A percentile compares a stretch with the other conserved stretches of the same genome.
Conservation (phyloP, 2,797 vertebrate species). For the Odontamblyopus rebecca region DNA sequence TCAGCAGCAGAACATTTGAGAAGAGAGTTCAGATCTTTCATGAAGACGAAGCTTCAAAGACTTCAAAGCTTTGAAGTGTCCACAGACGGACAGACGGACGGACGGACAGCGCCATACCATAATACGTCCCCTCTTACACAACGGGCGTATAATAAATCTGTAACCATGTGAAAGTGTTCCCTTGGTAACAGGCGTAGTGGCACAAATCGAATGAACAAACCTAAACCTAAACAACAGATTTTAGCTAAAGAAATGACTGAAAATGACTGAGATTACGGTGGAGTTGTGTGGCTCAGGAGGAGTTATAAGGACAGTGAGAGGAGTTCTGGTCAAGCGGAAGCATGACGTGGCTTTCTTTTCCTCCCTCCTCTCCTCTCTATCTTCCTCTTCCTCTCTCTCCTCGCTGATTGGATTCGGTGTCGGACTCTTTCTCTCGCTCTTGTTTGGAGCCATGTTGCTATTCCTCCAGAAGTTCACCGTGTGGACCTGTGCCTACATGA, state of each 20-base stretch:
- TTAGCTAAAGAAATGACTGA: not conserved
- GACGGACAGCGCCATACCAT: too few species aligned
- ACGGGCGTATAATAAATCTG: not conserved
- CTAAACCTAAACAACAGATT: not conserved
- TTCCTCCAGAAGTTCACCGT: constrained; percentile 75
- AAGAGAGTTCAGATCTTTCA: too few species aligned
- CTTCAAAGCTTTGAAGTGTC: too few species aligned
- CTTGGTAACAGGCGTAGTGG: not conserved
- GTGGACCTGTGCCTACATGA: too few species aligned
- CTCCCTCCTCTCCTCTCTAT: not conserved
- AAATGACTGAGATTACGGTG: constrained; percentile 3
- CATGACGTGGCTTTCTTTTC: not conserved
- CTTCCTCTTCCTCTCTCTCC: too few species aligned
- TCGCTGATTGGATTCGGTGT: constrained; percentile 47
- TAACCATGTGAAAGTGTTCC: not conserved
- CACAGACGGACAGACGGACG: too few species aligned
- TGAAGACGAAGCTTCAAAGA: too few species aligned
- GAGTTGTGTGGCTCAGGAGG: not conserved
- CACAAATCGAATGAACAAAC: not conserved
- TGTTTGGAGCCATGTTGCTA: constrained; percentile 74
- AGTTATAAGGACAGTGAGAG: not conserved
- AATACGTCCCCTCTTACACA: too few species aligned
- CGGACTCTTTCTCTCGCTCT: constrained; percentile 76
- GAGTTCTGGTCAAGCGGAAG: not conserved
- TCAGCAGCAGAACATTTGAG: too few species aligned